Evolutionary conservation across 1,140 invertebrate genomes (phyloP), one percentile per base, ranked within the genome.

Genomic region (Ridgeia piscesae): DNA sequence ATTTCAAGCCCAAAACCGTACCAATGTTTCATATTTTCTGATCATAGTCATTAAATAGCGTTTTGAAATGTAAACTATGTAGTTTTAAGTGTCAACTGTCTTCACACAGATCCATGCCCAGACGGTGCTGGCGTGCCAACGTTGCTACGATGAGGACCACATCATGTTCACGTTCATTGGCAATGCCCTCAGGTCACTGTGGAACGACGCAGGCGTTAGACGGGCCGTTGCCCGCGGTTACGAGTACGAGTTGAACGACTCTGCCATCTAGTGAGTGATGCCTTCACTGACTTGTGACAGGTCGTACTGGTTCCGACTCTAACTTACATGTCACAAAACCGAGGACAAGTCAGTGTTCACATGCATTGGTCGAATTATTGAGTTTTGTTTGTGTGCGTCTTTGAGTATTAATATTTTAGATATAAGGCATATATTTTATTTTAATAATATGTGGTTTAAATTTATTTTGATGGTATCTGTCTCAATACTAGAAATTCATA

Each of bases 161-260:
- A 92, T 93, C 31, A 96, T 96, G 95, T 93, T 95, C 33, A 94
- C 94, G 33, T 94, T 94, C 88, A 93, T 96, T 0, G 92, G 93
- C 90, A 93, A 93, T 34, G 94, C 96, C 0, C 92, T 96, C 9
- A 94, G 95, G 91, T 93, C 92, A 50, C 93, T 96, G 0, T 96
- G 96, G 96, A 94, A 94, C 90, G 96, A 96, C 92, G 94, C 97
- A 93, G 97, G 97, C 21, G 97, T 97, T 0, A 94, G 97, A 93
- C 94, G 97, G 33, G 97, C 97, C 77, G 97, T 97, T 6, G 96
- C 97, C n/a, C 95, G 97, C 93, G 97, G 97, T 35, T 96, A 96
- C 50, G 96, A 96, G 93, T 96, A 95, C 94, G 96, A 96, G 92
- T 94, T 96, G 21, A 95, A 95, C 92, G 96, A 96, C 91, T 96